A percentile compares a stretch with the other conserved stretches of the same genome.
phyloP scores from a whole-genome alignment of 2,113 vertebrate genomes.

The Megaptera novaeangliae region DNA sequence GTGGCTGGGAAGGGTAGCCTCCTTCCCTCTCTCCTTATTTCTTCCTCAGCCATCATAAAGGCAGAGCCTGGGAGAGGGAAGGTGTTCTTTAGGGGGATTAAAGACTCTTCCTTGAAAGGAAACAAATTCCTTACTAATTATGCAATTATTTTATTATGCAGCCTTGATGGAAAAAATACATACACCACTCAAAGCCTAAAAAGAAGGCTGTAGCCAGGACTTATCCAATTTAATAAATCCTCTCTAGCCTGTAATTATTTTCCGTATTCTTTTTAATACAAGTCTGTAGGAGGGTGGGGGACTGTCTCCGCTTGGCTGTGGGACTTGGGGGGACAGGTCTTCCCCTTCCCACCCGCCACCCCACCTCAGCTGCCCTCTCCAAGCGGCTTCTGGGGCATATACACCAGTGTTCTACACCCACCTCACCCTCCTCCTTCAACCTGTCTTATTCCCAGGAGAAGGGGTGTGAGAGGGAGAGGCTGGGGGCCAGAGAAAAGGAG shows the following conservation, averaged over 20 bases:
- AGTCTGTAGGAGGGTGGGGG: background rate
- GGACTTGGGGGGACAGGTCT: background rate
- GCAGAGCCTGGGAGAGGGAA: background rate
- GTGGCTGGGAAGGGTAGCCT: background rate
- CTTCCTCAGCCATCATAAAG: background rate
- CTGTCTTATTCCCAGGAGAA: background rate
- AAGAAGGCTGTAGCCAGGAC: slow-evolving; percentile 68
- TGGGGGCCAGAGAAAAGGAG: background rate
- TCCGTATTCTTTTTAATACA: slow-evolving; percentile 49
- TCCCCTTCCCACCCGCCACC: too few relatives aligned
- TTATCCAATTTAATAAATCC: slow-evolving; percentile 78
- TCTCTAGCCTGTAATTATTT: slow-evolving; percentile 77
- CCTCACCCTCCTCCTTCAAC: background rate
- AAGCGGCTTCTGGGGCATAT: background rate
- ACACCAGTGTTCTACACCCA: background rate
- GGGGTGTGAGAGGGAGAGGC: background rate
- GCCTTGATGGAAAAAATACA: slow-evolving; percentile 75
- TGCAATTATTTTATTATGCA: slow-evolving; percentile 79
- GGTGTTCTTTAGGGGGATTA: slow-evolving; percentile 40
- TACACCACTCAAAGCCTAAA: slow-evolving; percentile 66
- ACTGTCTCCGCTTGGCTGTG: background rate
- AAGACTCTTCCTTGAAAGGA: slow-evolving; percentile 52
- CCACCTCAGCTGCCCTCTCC: background rate
- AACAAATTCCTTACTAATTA: slow-evolving; percentile 63
- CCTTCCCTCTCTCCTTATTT: background rate